Evolutionary conservation across 2,888 invertebrate species (phyloP), one percentile per base, ranked within the genome.

Genomic region (Eupithecia subfuscata): DNA sequence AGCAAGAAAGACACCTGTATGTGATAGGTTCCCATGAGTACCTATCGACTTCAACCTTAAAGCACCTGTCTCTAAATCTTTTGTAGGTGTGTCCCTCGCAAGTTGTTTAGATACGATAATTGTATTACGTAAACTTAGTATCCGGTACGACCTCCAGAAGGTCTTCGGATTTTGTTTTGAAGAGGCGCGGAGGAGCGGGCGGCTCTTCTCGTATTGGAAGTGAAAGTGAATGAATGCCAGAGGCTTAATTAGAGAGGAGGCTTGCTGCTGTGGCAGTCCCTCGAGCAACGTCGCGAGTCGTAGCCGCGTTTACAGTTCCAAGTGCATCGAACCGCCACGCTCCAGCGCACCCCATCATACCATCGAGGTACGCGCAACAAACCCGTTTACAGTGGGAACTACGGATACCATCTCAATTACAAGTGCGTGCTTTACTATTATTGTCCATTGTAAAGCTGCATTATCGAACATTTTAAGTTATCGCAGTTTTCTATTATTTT

Each of bases 191-290:
- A 87, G 88, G 87, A 87, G 88, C 89, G 86, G 88, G 88, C 87
- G 90, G 90, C 87, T 92, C 93, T 89, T 92, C 91, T 90, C 87
- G 85, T 90, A 91, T 92, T 94, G 91, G 93, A 95, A 95, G 95
- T 95, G 95, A 95, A 95, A 95, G 95, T 94, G 93, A 94, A 93
- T 93, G 95, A 94, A 93, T 93, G 92, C 89, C 92, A 87, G 91
- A 93, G 93, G 90, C 93, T 95, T 95, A 95, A 94, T 95, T 95
- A 94, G 93, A 94, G 95, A 94, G 92, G 92, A 93, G 91, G 88
- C 88, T 87, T 86, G 90, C 88, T 91, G 86, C 87, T 88, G 91
- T 90, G 92, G 87, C 92, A 95, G 95, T 95, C 91, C 91, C 91
- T 90, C 91, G 86, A 90, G 87, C 88, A 84, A 87, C 90, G 89